Evolutionary conservation across 64 coral and sea anemone species (phyloP), one percentile per base, ranked within the genome.

Genomic region (Astreopora myriophthalma): DNA sequence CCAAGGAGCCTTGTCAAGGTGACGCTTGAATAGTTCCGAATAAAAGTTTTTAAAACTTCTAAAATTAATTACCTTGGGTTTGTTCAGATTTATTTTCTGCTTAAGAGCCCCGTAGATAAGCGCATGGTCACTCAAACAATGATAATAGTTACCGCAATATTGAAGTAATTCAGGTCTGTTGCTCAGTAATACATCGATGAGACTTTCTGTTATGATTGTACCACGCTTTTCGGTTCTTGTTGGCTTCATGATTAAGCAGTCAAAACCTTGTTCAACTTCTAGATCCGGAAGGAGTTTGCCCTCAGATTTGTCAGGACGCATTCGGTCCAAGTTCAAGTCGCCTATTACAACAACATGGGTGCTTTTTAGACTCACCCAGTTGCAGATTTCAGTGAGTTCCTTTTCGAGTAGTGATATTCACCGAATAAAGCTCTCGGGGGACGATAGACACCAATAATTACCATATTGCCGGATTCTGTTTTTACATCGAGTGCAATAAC

Each of bases 21-120:
- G 42, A 14, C 16, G 42, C 30, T 66, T 85, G 13, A 40, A 86
- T 22, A 61, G 0, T 37, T 24, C 61, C 10, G 38, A 12, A 14
- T 88, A 68, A 88, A 73, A 88, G 69, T 34, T 73, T 22, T 86
- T 88, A 74, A 57, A 88, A 16, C 85, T 88, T 33, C 85, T 88
- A 48, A 88, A 88, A 2, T 27, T 72, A n/a, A 87, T 73, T 11
- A 87, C 11, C 49, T 87, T 72, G 0, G 85, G 12, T 69, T 48
- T 7, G 20, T 73, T 37, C 0, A 0, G 34, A n/a, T 48, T 69
- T 20, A 72, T 1, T 87, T 73, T 70, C 7, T 72, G 20, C 35
- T 69, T 87, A 0, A 87, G 34, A 7, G 49, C 30, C 13, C 67
- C 85, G 35, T 88, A 88, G 48, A 88, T 61, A 39, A 88, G 36